A percentile compares a stretch with the other conserved stretches of the same genome.
These are phyloP conservation scores for Lutjanus argentimaculatus DNA, from an alignment of 2,797 vertebrate genomes.

Conservation along the genomic window DNA sequence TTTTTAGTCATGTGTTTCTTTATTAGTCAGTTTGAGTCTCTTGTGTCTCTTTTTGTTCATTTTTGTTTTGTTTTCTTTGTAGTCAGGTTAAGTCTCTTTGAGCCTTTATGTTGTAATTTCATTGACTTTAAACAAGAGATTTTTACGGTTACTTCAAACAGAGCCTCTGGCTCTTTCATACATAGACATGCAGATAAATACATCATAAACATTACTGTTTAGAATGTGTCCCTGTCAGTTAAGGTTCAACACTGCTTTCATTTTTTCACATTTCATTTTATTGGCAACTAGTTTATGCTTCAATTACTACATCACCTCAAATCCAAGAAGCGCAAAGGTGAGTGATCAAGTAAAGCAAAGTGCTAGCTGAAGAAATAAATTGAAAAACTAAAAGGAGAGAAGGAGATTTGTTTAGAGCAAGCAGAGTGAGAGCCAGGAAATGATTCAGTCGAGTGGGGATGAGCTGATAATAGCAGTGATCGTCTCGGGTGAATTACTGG, in stretches of 20 bases:
- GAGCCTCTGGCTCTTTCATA: too few relatives aligned
- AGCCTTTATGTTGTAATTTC: too few relatives aligned
- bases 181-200: too few relatives aligned
- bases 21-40: too few relatives aligned
- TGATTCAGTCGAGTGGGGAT: conserved; percentile 4
- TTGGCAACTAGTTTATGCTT: not conserved
- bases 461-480: conserved; percentile 35
- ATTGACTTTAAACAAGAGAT: too few relatives aligned
- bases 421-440: not conserved
- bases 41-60: too few relatives aligned
- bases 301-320: not conserved
- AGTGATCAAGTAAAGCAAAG: conserved; percentile 1
- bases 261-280: not conserved
- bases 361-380: conserved; percentile 13
- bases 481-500: conserved; percentile 16
- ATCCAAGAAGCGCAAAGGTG: not conserved
- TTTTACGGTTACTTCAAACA: too few relatives aligned
- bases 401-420: not conserved
- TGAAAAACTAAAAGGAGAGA: not conserved
- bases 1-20: too few relatives aligned
- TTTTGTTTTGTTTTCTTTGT: not conserved
- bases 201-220: too few relatives aligned
- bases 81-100: not conserved
- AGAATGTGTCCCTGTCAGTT: too few relatives aligned
- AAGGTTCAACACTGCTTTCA: not conserved